These are phyloP conservation scores for Lepilemur ruficaudatus DNA, from an alignment of 2,797 vertebrate species.

Conservation along the genomic window DNA sequence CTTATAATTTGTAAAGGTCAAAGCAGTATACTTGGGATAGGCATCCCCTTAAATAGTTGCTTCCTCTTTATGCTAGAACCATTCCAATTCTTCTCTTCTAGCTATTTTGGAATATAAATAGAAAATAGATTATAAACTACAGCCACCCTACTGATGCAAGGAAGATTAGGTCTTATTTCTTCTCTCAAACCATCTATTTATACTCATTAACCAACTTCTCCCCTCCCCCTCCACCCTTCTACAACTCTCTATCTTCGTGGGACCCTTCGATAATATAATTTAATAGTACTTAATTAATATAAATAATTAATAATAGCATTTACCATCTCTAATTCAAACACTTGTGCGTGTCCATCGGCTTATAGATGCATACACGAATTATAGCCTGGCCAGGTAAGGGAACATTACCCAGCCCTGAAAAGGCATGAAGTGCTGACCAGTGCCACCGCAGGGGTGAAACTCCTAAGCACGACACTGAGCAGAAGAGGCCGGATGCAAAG, in stretches of 20 bases:
- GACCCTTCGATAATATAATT: neutral
- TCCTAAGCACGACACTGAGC: fast-evolving
- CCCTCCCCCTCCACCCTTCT: neutral
- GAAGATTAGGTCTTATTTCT: neutral
- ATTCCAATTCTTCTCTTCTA: neutral
- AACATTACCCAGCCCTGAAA: neutral
- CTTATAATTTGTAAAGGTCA: neutral
- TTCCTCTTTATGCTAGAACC: neutral
- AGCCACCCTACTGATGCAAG: no score
- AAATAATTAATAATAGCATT: neutral
- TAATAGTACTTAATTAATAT: neutral
- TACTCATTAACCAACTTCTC: neutral
- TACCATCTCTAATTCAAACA: neutral
- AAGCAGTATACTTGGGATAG: neutral
- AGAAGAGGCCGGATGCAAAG: neutral
- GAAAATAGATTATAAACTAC: neutral
- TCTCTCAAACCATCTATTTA: neutral
- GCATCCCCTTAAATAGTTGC: neutral
- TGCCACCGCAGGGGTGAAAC: fast-evolving
- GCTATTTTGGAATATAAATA: neutral
- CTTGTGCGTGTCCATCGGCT: fast-evolving
- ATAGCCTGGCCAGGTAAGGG: fast-evolving
- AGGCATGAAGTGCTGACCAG: neutral
- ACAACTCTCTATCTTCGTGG: neutral
- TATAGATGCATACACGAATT: neutral